Evolutionary conservation across 2,113 vertebrate genomes (phyloP).

Genomic region (Noctilio leporinus): DNA sequence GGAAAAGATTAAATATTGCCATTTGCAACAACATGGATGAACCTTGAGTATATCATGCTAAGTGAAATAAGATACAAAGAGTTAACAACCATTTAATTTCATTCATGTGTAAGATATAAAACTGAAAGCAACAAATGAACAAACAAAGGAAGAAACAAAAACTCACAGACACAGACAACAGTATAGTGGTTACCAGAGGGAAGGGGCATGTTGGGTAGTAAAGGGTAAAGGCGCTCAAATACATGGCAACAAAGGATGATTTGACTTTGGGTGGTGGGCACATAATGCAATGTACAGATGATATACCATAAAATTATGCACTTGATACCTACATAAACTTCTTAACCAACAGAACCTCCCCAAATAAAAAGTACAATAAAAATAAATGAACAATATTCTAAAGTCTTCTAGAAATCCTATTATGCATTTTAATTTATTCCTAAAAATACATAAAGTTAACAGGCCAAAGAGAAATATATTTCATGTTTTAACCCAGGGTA

Average conservation of each 20-base stretch:
- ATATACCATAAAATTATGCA: neutral
- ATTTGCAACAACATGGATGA: neutral
- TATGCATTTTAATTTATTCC: neutral
- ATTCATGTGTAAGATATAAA: neutral
- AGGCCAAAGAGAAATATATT: neutral
- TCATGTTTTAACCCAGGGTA: neutral
- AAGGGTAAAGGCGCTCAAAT: neutral
- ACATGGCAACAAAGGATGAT: neutral
- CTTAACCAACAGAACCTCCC: neutral
- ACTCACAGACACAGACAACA: neutral
- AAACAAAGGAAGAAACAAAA: neutral
- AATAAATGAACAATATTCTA: neutral
- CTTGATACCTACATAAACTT: neutral
- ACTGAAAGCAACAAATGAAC: neutral
- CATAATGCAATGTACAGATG: neutral
- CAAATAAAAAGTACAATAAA: neutral
- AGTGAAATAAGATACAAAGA: neutral
- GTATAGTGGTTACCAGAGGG: neutral
- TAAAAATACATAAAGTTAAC: neutral
- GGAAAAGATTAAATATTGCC: neutral
- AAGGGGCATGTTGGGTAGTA: neutral
- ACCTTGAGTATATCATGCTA: neutral
- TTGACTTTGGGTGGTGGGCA: neutral
- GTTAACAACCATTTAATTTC: neutral
- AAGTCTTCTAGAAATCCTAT: neutral